Evolutionary conservation across 2,888 invertebrate genomes (phyloP).

Genomic region (Sceliomorpha sp.): DNA sequence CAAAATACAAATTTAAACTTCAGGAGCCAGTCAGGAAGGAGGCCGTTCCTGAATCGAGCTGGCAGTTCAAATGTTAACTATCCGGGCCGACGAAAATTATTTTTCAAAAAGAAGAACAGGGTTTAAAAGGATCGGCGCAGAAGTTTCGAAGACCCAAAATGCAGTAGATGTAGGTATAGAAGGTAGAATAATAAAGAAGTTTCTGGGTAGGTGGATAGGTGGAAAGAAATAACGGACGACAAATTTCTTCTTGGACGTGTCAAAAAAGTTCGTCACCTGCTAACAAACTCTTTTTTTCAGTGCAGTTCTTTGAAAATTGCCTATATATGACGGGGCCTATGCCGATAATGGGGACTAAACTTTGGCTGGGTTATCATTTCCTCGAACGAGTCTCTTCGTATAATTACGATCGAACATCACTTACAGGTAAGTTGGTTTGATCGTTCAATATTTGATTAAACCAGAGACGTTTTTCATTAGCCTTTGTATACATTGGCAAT

Average conservation of each 20-base stretch:
- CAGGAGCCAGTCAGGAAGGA: neutral
- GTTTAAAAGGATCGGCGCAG: neutral
- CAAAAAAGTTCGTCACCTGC: no score
- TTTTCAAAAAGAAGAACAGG: slow-evolving; percentile 7
- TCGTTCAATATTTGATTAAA: no score
- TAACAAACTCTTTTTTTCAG: no score
- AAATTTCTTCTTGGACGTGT: slow-evolving; percentile 8
- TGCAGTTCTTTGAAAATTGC: no score
- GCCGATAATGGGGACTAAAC: no score
- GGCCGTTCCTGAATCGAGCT: neutral
- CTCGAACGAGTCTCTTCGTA: no score
- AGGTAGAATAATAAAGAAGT: slow-evolving; percentile 4
- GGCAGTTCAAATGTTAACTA: neutral
- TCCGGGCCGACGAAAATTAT: neutral
- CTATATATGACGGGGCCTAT: no score
- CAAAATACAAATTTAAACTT: slow-evolving; percentile 3
- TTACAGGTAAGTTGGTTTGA: no score
- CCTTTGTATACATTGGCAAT: no score
- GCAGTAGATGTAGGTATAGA: slow-evolving; percentile 6
- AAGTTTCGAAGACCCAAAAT: neutral
- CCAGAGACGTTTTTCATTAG: no score
- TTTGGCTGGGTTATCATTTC: no score
- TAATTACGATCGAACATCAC: no score
- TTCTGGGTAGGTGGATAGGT: neutral
- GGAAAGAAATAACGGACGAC: slow-evolving; percentile 12